Evolutionary conservation across 2,797 vertebrate species (phyloP).

Genomic region (Cheirogaleus major): DNA sequence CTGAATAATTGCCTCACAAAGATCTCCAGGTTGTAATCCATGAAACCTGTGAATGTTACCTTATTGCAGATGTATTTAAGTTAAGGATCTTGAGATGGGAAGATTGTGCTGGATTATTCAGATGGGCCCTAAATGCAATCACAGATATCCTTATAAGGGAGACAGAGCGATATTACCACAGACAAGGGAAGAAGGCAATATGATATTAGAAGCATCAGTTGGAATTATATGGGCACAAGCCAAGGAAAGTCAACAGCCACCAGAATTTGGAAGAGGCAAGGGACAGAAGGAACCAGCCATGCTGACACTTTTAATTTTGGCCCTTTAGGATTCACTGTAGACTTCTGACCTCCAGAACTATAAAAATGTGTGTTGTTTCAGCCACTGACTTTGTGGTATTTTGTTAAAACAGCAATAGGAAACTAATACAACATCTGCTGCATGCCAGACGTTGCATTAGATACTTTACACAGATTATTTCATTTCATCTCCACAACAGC

Average conservation of each 20-base stretch:
- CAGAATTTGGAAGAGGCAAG: not conserved
- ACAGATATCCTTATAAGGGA: not conserved
- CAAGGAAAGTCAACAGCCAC: not conserved
- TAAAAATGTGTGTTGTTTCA: constrained; percentile 1
- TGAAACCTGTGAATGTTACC: not conserved
- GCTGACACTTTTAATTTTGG: not conserved
- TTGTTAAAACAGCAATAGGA: not conserved
- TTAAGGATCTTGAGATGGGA: not conserved
- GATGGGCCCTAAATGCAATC: not conserved
- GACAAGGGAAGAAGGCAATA: not conserved
- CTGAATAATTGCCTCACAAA: not conserved
- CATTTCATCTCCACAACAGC: not conserved
- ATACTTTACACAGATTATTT: not conserved
- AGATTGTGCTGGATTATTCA: not conserved
- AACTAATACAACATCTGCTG: not conserved
- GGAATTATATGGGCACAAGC: not conserved
- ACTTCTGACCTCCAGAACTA: not conserved
- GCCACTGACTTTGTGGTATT: not conserved
- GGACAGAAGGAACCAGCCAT: not conserved
- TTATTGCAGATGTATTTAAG: not conserved
- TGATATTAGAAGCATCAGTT: not conserved
- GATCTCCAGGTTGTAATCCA: not conserved
- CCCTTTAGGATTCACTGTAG: not conserved
- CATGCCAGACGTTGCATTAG: not conserved
- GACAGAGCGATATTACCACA: not conserved